Evolutionary conservation across 2,888 invertebrate species (phyloP), one percentile per base, ranked within the genome.

Genomic region (Melanophora roralis): DNA sequence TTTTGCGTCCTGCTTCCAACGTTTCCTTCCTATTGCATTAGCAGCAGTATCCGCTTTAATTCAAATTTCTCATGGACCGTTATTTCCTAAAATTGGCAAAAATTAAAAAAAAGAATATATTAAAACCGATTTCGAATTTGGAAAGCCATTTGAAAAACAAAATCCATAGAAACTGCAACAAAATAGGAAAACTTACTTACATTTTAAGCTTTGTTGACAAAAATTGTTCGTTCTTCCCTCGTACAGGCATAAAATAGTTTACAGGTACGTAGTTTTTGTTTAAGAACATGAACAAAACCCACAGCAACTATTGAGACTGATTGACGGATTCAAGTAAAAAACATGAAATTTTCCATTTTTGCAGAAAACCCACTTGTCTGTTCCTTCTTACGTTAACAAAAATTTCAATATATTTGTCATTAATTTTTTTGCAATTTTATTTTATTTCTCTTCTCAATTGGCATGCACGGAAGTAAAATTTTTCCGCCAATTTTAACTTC

Each of bases 401-500:
- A 49, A 68, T 47, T 78, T 67, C 27, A 23, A 55, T 55, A 45
- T 8, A 47, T 67, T 74, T 78, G 67, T 62, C 62, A 49, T 59
- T 47, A 23, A 7, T 5, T 53, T 9, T 34, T 7, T 38, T 60
- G n/a, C 9, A 40, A 27, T 27, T 27, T 27, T 27, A 27, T 27
- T 27, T 27, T 27, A 6, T 27, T 27, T 3, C 27, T 27, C 4
- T 3, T 27, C 3, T 27, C 6, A 68, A 72, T 78, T 72, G 69
- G 75, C 72, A 68, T 75, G 67, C 49, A 60, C 32, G 14, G 38
- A 45, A 67, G 78, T 51, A 69, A 64, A 77, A 55, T 64, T 75
- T 74, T 78, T 51, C 67, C 78, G 62, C 78, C 78, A 81, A 72
- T 81, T 75, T 77, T 68, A 77, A 77, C 73, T 81, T 59, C 14